Evolutionary conservation across 2,113 vertebrate genomes (phyloP).

Genomic region (Urocolius indicus): DNA sequence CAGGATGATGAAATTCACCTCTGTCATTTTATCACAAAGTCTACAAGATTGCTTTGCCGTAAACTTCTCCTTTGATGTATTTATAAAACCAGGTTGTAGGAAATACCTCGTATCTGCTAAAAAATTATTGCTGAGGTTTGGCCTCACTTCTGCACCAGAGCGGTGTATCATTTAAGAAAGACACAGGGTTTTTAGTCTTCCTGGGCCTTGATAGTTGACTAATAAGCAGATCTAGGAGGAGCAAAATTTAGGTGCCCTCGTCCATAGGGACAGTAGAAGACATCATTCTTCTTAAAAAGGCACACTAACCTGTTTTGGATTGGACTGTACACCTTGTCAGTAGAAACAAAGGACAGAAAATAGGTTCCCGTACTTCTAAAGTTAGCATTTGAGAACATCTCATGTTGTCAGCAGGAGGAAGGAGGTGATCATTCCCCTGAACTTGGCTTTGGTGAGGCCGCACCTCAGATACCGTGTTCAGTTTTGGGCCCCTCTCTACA

Average conservation of each 20-base stretch:
- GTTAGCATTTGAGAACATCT: neutral
- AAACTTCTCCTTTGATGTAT: neutral
- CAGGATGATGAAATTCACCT: neutral
- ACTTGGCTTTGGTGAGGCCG: too few relatives aligned
- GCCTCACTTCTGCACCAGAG: neutral
- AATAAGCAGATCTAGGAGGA: neutral
- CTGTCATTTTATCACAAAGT: neutral
- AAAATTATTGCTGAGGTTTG: neutral
- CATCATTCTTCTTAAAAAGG: neutral
- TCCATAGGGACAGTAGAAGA: neutral
- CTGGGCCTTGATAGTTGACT: neutral
- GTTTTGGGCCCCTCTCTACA: too few relatives aligned
- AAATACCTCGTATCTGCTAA: neutral
- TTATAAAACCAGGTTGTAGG: neutral
- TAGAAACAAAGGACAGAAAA: neutral
- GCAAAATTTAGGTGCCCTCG: neutral
- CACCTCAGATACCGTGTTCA: too few relatives aligned
- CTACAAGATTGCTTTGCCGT: neutral
- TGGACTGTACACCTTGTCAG: neutral
- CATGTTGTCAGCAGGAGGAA: too few relatives aligned
- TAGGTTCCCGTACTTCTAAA: neutral
- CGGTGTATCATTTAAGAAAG: neutral
- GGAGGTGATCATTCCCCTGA: too few relatives aligned
- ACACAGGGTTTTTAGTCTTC: neutral
- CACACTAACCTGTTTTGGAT: neutral